Percentiles rank a stretch among this genome's conserved stretches.
Evolutionary conservation across 2,797 vertebrate genomes (phyloP).

Genomic region (Acridotheres tristis): DNA sequence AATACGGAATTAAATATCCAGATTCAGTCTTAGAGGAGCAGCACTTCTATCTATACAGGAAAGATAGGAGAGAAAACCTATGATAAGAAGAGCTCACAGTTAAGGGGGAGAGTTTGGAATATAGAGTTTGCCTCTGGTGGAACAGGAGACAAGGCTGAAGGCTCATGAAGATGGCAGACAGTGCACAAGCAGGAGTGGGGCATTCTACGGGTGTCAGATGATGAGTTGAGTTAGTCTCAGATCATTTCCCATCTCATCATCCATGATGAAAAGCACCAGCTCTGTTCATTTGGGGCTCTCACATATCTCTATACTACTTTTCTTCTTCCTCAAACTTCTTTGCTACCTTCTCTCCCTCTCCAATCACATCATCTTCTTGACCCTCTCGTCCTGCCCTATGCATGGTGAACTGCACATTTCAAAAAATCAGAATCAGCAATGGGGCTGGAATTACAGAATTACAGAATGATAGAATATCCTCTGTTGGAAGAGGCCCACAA

Average conservation of each 20-base stretch:
- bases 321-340: background rate
- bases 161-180: background rate
- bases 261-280: background rate
- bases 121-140: background rate
- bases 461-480: background rate
- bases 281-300: background rate
- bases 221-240: background rate
- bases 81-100: background rate
- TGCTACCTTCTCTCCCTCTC: background rate
- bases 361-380: background rate
- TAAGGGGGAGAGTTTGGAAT: background rate
- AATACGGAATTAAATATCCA: background rate
- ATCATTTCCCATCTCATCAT: background rate
- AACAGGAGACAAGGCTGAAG: background rate
- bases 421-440: background rate
- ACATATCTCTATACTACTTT: background rate
- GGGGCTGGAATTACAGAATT: background rate
- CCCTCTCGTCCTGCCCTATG: accelerated
- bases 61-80: background rate
- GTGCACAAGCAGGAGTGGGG: background rate
- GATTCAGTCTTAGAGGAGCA: background rate
- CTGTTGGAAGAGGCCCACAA: background rate
- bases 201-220: background rate
- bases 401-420: background rate
- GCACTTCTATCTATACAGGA: background rate